These are phyloP conservation scores for Lepisosteus osseus DNA, from an alignment of 2,113 vertebrate species.

Conservation along the genomic window DNA sequence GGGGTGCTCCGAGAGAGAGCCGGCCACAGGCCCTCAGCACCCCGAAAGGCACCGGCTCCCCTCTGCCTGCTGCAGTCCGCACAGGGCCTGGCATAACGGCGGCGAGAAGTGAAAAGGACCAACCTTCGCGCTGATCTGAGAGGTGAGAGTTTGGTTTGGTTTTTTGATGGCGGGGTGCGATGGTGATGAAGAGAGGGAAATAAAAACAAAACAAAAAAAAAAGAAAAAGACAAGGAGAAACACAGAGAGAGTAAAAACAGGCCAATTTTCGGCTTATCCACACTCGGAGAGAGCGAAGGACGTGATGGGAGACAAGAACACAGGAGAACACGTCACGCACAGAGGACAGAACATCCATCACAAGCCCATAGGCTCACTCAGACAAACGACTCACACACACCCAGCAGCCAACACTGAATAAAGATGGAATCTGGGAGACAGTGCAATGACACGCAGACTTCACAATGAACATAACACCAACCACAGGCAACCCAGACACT, in stretches of 20 bases:
- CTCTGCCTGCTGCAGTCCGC: constrained; percentile 74
- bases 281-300: constrained; percentile 60
- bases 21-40: constrained; percentile 58
- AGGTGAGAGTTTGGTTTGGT: constrained; percentile 89
- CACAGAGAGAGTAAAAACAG: constrained; percentile 99
- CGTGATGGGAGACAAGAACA: constrained; percentile 31
- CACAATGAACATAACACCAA: constrained; percentile 24
- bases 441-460: constrained; percentile 28
- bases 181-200: constrained; percentile 84
- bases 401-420: constrained; percentile 12
- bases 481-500: constrained; percentile 13
- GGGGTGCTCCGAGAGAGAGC: constrained; percentile 35
- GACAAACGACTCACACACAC: neutral
- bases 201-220: constrained; percentile 82
- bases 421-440: constrained; percentile 15
- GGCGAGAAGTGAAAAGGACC: constrained; percentile 89
- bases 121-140: constrained; percentile 99
- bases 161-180: constrained; percentile 86
- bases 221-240: constrained; percentile 91
- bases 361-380: neutral
- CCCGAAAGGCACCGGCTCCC: constrained; percentile 58
- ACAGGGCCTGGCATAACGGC: constrained; percentile 68
- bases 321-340: constrained; percentile 8
- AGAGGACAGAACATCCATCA: neutral
- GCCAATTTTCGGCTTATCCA: constrained; percentile 88